phyloP scores from a whole-genome alignment of 53 echinoderm and acorn worm species.

The Holothuria leucospilota region DNA sequence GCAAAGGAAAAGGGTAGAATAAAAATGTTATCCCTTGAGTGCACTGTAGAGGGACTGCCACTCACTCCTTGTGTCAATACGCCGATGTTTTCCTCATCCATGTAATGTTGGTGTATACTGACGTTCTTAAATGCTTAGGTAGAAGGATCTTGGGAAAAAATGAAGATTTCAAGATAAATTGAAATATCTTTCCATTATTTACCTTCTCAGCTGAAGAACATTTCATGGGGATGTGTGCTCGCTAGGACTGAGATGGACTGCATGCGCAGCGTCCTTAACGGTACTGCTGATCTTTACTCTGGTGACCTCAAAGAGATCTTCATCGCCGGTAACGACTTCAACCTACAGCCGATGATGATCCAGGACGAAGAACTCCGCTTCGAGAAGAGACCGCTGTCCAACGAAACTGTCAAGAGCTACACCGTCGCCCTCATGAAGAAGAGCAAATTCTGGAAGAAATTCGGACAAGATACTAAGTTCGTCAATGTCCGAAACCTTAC shows the following conservation, averaged over 20 bases:
- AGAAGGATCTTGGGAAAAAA: too few species aligned
- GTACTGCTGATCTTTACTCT: slow-evolving; percentile 83
- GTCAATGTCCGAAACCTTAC: slow-evolving; percentile 78
- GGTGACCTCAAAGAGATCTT: slow-evolving; percentile 79
- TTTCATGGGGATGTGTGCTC: slow-evolving; percentile 87
- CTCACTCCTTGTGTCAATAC: too few species aligned
- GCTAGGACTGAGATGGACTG: slow-evolving; percentile 83
- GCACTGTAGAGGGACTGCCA: too few species aligned
- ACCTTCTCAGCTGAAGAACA: slow-evolving; percentile 67
- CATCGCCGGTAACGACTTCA: slow-evolving; percentile 91
- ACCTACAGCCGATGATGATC: slow-evolving; percentile 83
- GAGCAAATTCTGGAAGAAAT: slow-evolving; percentile 58
- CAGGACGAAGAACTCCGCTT: not conserved
- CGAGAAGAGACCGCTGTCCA: slow-evolving; percentile 37
- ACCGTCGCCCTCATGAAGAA: slow-evolving; percentile 84
- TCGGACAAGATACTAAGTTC: slow-evolving; percentile 51
- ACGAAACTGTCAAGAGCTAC: slow-evolving; percentile 76
- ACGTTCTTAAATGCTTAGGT: too few species aligned
- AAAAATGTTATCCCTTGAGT: too few species aligned
- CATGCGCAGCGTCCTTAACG: slow-evolving; percentile 86
- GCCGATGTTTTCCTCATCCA: too few species aligned
- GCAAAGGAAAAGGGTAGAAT: too few species aligned
- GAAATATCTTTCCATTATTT: not conserved
- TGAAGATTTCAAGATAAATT: not conserved
- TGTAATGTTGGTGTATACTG: too few species aligned